phyloP scores from a whole-genome alignment of 2,113 vertebrate genomes.

The Irena cyanogastra region DNA sequence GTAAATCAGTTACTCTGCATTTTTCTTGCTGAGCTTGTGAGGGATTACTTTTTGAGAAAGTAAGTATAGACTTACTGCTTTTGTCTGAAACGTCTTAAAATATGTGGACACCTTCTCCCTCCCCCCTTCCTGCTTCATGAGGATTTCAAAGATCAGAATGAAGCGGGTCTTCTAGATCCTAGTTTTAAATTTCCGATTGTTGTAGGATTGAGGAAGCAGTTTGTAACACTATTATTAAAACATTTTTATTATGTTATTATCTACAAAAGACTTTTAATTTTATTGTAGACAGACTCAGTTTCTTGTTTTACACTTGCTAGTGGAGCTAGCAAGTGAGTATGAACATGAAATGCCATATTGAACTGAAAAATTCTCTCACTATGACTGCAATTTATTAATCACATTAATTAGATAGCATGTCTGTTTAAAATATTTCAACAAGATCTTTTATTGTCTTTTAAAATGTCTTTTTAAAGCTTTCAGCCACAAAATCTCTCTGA shows the following conservation, averaged over 20 bases:
- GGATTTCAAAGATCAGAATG: not conserved
- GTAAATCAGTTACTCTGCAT: not conserved
- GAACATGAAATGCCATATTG: not conserved
- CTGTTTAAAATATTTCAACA: not conserved
- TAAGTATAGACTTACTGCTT: not conserved
- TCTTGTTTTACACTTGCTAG: not conserved
- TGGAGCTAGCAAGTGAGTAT: not conserved
- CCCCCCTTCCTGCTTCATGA: not conserved
- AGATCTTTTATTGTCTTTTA: not conserved
- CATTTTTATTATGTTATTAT: not conserved
- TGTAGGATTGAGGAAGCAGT: not conserved
- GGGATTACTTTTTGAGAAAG: conserved; percentile 5
- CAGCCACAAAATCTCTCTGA: not conserved
- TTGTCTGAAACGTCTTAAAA: not conserved
- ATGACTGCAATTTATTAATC: not conserved
- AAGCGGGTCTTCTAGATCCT: not conserved
- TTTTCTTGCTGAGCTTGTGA: not conserved
- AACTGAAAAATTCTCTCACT: not conserved
- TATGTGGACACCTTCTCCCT: not conserved
- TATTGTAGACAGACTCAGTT: not conserved
- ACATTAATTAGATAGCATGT: not conserved
- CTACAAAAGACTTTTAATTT: not conserved
- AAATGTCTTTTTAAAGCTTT: too few relatives aligned
- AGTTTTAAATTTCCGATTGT: not conserved
- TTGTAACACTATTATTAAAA: not conserved